Percentiles rank a stretch among this genome's conserved stretches.
phyloP scores from a whole-genome alignment of 2,888 invertebrate species.

The Arge pagana region DNA sequence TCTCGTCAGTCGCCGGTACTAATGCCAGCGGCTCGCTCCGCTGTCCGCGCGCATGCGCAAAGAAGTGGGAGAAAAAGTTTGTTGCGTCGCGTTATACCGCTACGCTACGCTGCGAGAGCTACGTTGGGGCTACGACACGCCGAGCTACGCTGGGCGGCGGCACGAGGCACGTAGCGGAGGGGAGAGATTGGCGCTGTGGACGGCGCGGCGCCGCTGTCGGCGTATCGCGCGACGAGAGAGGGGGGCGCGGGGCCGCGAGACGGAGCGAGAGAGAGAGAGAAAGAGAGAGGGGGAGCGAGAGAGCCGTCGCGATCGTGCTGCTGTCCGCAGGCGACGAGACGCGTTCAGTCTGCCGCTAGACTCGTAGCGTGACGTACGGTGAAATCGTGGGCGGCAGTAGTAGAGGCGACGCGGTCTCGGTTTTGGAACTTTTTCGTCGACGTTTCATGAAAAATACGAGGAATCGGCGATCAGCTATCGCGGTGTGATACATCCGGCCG shows the following conservation, averaged over 20 bases:
- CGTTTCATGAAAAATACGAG: too few relatives aligned
- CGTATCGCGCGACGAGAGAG: neutral
- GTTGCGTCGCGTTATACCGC: too few relatives aligned
- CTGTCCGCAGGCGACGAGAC: constrained; percentile 50
- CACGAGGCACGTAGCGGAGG: too few relatives aligned
- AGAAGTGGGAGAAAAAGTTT: too few relatives aligned
- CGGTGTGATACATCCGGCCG: too few relatives aligned
- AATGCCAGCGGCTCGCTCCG: too few relatives aligned
- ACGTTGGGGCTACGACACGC: too few relatives aligned
- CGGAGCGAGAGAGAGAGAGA: neutral
- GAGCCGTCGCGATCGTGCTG: constrained; percentile 41
- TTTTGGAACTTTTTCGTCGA: too few relatives aligned
- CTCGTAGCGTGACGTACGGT: constrained; percentile 38
- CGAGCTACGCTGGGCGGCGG: too few relatives aligned
- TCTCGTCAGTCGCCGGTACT: too few relatives aligned
- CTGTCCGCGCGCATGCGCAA: constrained; percentile 4
- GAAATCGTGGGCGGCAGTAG: constrained; percentile 24
- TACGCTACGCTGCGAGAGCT: too few relatives aligned
- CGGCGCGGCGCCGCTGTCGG: neutral
- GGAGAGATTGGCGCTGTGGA: neutral
- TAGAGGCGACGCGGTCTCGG: neutral
- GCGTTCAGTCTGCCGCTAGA: constrained; percentile 54
- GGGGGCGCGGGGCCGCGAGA: constrained; percentile 4
- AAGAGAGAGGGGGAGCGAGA: constrained; percentile 20
- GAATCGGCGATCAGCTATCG: too few relatives aligned